These are phyloP conservation scores for Drosophila buzzatii DNA, from an alignment of 2,888 invertebrate genomes.

Conservation along the genomic window DNA sequence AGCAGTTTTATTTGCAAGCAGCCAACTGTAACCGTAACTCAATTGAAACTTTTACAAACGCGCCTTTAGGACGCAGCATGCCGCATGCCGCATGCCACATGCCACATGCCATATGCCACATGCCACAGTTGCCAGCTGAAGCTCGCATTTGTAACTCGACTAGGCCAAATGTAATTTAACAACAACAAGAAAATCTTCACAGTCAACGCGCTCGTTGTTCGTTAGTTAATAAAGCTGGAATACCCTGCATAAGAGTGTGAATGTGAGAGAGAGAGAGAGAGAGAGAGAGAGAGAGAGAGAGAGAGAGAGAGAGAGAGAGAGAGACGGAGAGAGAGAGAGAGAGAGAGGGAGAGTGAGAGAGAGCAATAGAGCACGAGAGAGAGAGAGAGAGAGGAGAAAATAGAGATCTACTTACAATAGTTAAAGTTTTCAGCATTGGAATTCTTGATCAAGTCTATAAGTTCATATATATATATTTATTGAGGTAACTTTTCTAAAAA, in stretches of 20 bases:
- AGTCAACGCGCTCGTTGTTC: slow-evolving; percentile 21
- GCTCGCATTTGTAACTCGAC: slow-evolving; percentile 19
- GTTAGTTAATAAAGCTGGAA: neutral
- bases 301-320: neutral
- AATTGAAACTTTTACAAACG: slow-evolving; percentile 65
- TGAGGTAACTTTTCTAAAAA: neutral
- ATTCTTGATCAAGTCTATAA: neutral
- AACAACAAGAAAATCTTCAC: slow-evolving; percentile 30
- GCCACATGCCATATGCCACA: slow-evolving; percentile 16
- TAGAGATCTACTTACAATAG: neutral
- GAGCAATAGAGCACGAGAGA: too few species aligned
- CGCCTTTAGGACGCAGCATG: slow-evolving; percentile 22
- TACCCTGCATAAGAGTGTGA: slow-evolving; percentile 7
- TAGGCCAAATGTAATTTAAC: slow-evolving; percentile 47
- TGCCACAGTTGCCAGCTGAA: slow-evolving; percentile 16
- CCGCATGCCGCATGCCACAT: slow-evolving; percentile 14
- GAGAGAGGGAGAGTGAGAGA: neutral
- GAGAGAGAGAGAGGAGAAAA: neutral
- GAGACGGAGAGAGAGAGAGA: neutral
- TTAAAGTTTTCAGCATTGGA: neutral
- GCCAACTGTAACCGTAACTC: slow-evolving; percentile 59
- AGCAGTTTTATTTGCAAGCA: slow-evolving; percentile 65
- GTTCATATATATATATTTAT: too few species aligned
- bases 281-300: neutral
- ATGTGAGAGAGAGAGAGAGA: neutral